phyloP scores from a whole-genome alignment of 2,888 invertebrate species.

The Hypsopygia costalis region DNA sequence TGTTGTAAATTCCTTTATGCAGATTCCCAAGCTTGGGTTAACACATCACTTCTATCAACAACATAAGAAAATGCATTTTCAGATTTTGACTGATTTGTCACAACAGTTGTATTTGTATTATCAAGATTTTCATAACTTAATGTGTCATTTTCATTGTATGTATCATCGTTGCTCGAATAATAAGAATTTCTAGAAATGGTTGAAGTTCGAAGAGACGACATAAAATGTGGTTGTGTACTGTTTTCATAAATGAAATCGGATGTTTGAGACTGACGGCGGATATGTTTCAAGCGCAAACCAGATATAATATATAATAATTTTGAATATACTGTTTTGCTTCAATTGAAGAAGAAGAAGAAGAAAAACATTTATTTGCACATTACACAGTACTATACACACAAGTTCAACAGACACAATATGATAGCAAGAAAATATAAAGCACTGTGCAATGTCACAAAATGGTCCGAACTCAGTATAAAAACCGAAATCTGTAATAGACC shows the following conservation, averaged over 20 bases:
- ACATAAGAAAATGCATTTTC: slow-evolving; percentile 1
- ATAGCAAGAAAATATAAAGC: no score
- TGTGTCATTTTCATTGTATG: slow-evolving; percentile 8
- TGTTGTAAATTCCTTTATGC: slow-evolving; percentile 5
- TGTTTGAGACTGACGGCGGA: slow-evolving; percentile 8
- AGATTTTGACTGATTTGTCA: slow-evolving; percentile 8
- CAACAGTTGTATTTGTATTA: slow-evolving; percentile 9
- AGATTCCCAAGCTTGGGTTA: slow-evolving; percentile 12
- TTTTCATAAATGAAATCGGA: slow-evolving; percentile 2
- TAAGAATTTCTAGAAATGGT: slow-evolving; percentile 6
- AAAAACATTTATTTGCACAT: no score
- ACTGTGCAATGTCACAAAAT: no score
- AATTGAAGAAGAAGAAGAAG: no score
- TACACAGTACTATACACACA: no score
- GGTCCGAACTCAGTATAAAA: no score
- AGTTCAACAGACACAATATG: no score
- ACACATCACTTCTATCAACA: slow-evolving; percentile 11
- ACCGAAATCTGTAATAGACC: no score
- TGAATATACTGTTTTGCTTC: slow-evolving; percentile 7
- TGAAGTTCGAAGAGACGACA: slow-evolving; percentile 3
- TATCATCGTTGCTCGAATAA: neutral
- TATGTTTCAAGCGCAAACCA: slow-evolving; percentile 4
- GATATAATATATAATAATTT: slow-evolving; percentile 8
- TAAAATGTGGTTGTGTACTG: slow-evolving; percentile 2
- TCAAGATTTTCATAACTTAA: slow-evolving; percentile 11